Base-by-base conservation (phyloP, 1,140 invertebrate genomes). In the Apis dorsata region DNA sequence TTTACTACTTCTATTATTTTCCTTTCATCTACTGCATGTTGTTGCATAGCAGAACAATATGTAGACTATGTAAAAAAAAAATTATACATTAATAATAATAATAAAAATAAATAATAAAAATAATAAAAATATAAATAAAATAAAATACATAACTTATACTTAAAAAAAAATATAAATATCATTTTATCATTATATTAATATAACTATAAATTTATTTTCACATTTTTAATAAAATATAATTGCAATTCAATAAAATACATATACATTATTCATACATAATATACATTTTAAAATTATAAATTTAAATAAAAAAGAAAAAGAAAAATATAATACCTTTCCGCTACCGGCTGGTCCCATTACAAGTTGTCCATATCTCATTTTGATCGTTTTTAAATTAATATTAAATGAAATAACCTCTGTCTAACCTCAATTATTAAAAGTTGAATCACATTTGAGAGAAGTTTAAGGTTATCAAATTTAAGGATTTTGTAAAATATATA, bases 301-400 rank as follows among this genome's bases (percentile, higher is more conserved):
- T 17, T 19, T 24, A 34, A 28, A 51, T 53, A 21, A 55, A 59
- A 12, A n/a, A 21, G 3, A 1, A 15, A 28, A 24, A 66, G n/a
- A 11, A 13, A 53, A 65, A 49, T 34, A 55, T 15, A 84, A 86
- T 95, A 98, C 97, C 95, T 99, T 99, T 77, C 99, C 99, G 94
- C 97, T 97, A 3, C 99, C 99, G 3, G 99, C 98, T 24, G 98
- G 98, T 10, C 99, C 99, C 88, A 99, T 97, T 51, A 99, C 97
- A 83, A 99, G 93, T 92, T 99, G 98, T n/a, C 97, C 98, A 90
- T 97, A 99, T 59, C 98, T 95, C 97, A 98, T 98, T 85, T 86
- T 90, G n/a, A n/a, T 57, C 0, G n/a, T 51, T 76, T 28, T 72
- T 72, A 55, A 63, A 75, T 51, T 51, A 28, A 49, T 24, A 34